These are phyloP conservation scores for Brachionus rotundiformis DNA, from an alignment of 1,140 invertebrate species.

Conservation along the genomic window DNA sequence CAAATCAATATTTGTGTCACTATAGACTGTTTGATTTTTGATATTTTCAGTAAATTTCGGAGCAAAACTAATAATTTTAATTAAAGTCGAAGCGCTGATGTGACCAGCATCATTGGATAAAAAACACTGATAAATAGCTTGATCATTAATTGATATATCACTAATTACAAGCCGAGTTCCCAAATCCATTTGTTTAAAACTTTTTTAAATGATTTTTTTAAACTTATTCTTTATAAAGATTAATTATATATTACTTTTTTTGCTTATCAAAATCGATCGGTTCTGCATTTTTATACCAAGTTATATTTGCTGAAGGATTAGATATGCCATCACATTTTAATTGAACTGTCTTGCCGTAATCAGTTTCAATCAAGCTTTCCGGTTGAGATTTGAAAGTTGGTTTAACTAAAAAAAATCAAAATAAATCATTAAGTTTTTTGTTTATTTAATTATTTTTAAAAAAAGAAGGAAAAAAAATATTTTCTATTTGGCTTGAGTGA, in stretches of 20 bases:
- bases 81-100: slow-evolving; percentile 82
- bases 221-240: background rate
- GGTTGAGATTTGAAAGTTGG: slow-evolving; percentile 47
- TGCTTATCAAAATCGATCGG: slow-evolving; percentile 19
- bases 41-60: slow-evolving; percentile 43
- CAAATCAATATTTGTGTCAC: slow-evolving; percentile 31
- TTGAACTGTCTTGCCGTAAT: slow-evolving; percentile 42
- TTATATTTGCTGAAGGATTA: slow-evolving; percentile 43
- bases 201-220: background rate
- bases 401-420: slow-evolving; percentile 16
- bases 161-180: slow-evolving; percentile 67
- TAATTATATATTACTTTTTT: slow-evolving; percentile 24
- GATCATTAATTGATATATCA: slow-evolving; percentile 78
- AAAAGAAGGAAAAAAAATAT: too few species aligned
- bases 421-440: background rate
- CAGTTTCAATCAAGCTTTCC: slow-evolving; percentile 43
- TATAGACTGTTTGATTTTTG: slow-evolving; percentile 41
- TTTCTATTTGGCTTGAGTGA: too few species aligned
- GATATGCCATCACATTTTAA: slow-evolving; percentile 47
- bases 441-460: background rate
- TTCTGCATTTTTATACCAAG: slow-evolving; percentile 51
- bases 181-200: slow-evolving; percentile 24
- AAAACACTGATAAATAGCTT: slow-evolving; percentile 92
- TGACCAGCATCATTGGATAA: slow-evolving; percentile 84
- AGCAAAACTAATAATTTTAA: slow-evolving; percentile 80